phyloP scores from a whole-genome alignment of 2,888 invertebrate genomes.

The Ornithoptera alexandrae region DNA sequence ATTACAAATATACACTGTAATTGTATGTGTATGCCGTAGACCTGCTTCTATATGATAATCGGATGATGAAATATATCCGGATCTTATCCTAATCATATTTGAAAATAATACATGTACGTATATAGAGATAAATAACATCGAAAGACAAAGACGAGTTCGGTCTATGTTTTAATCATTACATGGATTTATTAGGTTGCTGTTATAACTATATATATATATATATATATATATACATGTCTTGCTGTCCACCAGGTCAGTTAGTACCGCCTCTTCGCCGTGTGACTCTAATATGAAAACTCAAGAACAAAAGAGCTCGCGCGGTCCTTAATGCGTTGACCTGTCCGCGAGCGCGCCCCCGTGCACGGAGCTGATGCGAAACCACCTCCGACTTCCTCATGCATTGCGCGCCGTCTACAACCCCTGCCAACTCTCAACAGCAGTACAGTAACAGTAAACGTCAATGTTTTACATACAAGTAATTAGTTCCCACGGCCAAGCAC shows the following conservation, averaged over 20 bases:
- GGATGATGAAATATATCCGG: no score
- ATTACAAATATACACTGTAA: no score
- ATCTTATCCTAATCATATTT: no score
- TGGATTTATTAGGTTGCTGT: no score
- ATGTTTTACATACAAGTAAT: slow-evolving; percentile 1
- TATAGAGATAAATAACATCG: no score
- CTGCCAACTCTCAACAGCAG: neutral
- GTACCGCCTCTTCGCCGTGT: slow-evolving; percentile 4
- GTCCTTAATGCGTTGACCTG: slow-evolving; percentile 15
- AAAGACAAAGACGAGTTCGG: no score
- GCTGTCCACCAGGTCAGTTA: slow-evolving; percentile 2
- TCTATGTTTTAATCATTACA: no score
- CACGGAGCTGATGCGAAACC: no score
- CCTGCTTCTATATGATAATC: no score
- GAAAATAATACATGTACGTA: no score
- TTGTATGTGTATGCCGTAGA: no score
- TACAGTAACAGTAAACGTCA: slow-evolving; percentile 7
- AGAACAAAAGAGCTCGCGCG: slow-evolving; percentile 20
- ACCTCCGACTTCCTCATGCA: neutral
- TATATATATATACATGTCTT: neutral
- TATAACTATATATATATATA: no score
- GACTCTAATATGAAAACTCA: slow-evolving; percentile 10
- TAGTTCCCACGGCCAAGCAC: neutral
- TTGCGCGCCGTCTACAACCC: neutral
- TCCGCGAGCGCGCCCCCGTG: neutral